Conservation (phyloP, 2,113 vertebrate species). For the Oncorhynchus masou region DNA sequence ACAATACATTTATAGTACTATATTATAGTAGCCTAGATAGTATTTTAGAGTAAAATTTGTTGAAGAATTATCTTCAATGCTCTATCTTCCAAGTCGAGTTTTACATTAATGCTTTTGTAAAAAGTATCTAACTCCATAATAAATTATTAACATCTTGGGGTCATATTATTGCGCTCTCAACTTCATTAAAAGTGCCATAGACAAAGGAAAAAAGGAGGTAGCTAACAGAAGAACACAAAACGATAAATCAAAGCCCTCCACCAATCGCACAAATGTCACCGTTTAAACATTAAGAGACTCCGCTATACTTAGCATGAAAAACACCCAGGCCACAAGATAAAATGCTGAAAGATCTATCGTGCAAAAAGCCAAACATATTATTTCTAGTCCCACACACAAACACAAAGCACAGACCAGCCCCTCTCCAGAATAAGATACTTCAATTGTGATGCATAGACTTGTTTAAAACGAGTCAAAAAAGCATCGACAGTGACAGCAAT, state of each 20-base stretch:
- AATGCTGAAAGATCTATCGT: constrained; percentile 62
- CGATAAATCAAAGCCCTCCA: neutral
- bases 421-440: constrained; percentile 74
- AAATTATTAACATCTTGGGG: neutral
- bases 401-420: constrained; percentile 65
- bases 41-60: too few relatives aligned
- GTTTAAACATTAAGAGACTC: constrained; percentile 48
- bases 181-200: neutral
- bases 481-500: constrained; percentile 62
- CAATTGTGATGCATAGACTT: constrained; percentile 92
- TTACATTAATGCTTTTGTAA: neutral
- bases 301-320: constrained; percentile 79
- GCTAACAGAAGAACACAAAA: neutral
- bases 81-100: too few relatives aligned
- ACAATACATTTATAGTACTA: too few relatives aligned
- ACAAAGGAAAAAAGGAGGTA: neutral
- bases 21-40: too few relatives aligned
- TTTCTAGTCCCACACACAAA: constrained; percentile 46
- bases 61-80: too few relatives aligned
- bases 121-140: neutral
- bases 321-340: constrained; percentile 76
- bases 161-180: neutral
- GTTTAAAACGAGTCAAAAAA: constrained; percentile 79
- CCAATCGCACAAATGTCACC: constrained; percentile 15
- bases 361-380: constrained; percentile 74